These are phyloP conservation scores for Drosophila ercepeae DNA, from an alignment of 1,140 invertebrate species.

Conservation along the genomic window DNA sequence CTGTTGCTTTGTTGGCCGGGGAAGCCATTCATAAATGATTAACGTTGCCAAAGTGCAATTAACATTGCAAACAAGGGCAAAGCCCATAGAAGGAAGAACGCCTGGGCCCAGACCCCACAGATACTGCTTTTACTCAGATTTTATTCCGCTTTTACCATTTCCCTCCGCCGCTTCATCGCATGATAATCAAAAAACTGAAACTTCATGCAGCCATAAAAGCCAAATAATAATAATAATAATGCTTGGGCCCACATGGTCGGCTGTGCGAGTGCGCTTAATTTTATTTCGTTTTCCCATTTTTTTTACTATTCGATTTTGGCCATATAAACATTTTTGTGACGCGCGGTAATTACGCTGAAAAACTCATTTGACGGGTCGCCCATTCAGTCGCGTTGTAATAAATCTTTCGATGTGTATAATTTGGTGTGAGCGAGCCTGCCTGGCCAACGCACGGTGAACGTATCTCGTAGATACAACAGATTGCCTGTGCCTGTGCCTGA, in stretches of 20 bases:
- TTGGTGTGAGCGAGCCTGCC: conserved; percentile 50
- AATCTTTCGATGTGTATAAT: conserved; percentile 79
- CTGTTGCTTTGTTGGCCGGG: conserved; percentile 5
- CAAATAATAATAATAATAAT: conserved; percentile 47
- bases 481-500: conserved; percentile 25
- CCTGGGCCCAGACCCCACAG: conserved; percentile 29
- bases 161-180: conserved; percentile 35
- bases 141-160: conserved; percentile 53
- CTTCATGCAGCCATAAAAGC: conserved; percentile 57
- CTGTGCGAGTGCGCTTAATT: conserved; percentile 65
- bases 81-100: conserved; percentile 16
- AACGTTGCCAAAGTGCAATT: conserved; percentile 57
- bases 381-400: conserved; percentile 71
- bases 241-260: conserved; percentile 66
- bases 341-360: conserved; percentile 77
- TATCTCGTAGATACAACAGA: conserved; percentile 67
- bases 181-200: conserved; percentile 53
- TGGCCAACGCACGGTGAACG: conserved; percentile 73
- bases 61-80: conserved; percentile 56
- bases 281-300: conserved; percentile 51
- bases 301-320: conserved; percentile 56
- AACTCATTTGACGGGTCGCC: conserved; percentile 79
- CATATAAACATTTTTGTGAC: conserved; percentile 70
- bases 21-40: conserved; percentile 75
- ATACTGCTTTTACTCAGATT: too few species aligned